Evolutionary conservation across 1,140 invertebrate species (phyloP).

Genomic region (Orussus abietinus): DNA sequence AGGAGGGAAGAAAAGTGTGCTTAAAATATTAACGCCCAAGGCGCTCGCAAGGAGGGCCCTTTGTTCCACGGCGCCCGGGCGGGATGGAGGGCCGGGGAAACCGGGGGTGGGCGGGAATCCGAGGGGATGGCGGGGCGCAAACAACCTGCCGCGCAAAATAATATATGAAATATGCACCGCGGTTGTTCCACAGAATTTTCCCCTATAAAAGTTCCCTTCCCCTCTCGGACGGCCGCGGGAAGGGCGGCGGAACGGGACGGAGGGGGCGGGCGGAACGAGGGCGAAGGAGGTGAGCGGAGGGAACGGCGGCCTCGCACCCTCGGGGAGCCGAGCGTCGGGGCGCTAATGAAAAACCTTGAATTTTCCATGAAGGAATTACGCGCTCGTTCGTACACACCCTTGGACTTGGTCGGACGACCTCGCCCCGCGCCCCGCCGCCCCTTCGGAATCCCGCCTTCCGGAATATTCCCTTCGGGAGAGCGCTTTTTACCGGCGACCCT

Average conservation of each 20-base stretch:
- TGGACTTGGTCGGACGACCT: no score
- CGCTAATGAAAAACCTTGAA: slow-evolving; percentile 54
- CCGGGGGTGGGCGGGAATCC: slow-evolving; percentile 19
- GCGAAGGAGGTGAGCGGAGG: neutral
- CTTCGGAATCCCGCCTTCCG: no score
- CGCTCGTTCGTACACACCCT: no score
- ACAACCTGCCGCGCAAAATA: slow-evolving; percentile 51
- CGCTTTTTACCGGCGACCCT: no score
- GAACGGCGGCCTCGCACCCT: slow-evolving; percentile 5
- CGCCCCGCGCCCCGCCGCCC: no score
- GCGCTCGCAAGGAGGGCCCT: slow-evolving; percentile 43
- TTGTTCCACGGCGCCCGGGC: slow-evolving; percentile 41
- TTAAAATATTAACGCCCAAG: slow-evolving; percentile 55
- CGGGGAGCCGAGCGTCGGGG: slow-evolving; percentile 21
- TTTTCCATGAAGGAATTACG: slow-evolving; percentile 52
- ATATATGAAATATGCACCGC: slow-evolving; percentile 53
- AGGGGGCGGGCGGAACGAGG: no score
- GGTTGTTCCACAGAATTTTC: slow-evolving; percentile 37
- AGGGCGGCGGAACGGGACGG: slow-evolving; percentile 15
- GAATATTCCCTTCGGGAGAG: no score
- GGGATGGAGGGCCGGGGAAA: slow-evolving; percentile 6
- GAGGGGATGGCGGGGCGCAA: slow-evolving; percentile 33
- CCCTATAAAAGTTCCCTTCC: slow-evolving; percentile 32
- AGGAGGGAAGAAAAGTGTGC: slow-evolving; percentile 50
- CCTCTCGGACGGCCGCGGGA: slow-evolving; percentile 16